Evolutionary conservation across 2,797 vertebrate genomes (phyloP), one percentile per base, ranked within the genome.

Genomic region (Avahi laniger): DNA sequence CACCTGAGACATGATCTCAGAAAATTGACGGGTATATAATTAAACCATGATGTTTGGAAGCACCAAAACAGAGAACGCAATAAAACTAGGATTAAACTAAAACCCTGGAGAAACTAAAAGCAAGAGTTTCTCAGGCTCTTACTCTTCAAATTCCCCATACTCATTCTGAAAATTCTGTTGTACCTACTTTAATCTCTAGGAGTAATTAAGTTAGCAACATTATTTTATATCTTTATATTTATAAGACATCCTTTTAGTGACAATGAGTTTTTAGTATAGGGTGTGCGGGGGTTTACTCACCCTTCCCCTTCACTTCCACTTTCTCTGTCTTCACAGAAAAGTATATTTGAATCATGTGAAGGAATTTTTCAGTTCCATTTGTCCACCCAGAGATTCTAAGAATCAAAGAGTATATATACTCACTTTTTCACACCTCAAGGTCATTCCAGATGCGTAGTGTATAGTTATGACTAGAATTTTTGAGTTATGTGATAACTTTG

Each of bases 61-160:
- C 85, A 72, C 28, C 52, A 76, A 41, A 93, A 43, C 9, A 59
- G 20, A 94, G 22, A 78, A 5, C 4, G 81, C 57, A 95, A 70
- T 91, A 92, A 96, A 94, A 80, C 20, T 18, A 72, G 80, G 46
- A 95, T 81, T 81, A 75, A 90, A 73, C 70, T 81, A 33, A 96
- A 82, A 72, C 61, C 50, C 72, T 76, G 33, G 50, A 91, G 46
- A 94, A 91, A 54, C 10, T 59, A 57, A n/a, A 83, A 80, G 50
- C n/a, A 54, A 50, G 35, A 22, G 35, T 54, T 75, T 84, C 33
- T 33, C 69, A 85, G 43, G 15, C 35, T 82, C 54, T 63, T 38
- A 54, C 14, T 75, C 18, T 30, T 93, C 46, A 63, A 70, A 43
- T 15, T 24, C 4, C 59, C 87, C 41, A 93, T 12, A 72, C 38